Conservation (phyloP, 2,888 invertebrate genomes). For the Morpho helenor region DNA sequence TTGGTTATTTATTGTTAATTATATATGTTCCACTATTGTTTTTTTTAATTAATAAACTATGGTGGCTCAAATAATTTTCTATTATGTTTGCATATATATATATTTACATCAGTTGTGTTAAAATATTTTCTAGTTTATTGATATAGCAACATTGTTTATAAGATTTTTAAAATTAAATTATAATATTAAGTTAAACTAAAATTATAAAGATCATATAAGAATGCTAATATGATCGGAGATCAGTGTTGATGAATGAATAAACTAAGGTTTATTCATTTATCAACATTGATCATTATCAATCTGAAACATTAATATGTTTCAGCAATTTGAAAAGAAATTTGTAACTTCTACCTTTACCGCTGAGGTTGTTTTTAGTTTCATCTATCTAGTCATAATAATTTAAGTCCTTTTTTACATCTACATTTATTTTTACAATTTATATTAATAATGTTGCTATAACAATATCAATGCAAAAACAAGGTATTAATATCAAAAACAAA, state of each 20-base stretch:
- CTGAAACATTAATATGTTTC: too few relatives aligned
- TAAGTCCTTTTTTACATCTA: background rate
- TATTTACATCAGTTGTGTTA: slow-evolving; percentile 26
- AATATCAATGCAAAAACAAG: slow-evolving; percentile 20
- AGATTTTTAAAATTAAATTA: background rate
- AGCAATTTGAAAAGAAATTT: too few relatives aligned
- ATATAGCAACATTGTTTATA: slow-evolving; percentile 22
- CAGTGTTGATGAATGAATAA: too few relatives aligned
- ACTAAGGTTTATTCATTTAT: too few relatives aligned
- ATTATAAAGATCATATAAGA: background rate
- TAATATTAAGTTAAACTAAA: too few relatives aligned
- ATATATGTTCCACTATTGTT: slow-evolving; percentile 7
- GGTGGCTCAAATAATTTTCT: slow-evolving; percentile 16
- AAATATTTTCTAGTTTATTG: slow-evolving; percentile 10
- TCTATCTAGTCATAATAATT: too few relatives aligned
- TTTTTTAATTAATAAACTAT: slow-evolving; percentile 14
- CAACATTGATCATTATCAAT: too few relatives aligned
- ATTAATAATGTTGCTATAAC: slow-evolving; percentile 20
- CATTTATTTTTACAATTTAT: background rate
- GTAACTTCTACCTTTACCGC: too few relatives aligned
- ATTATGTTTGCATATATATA: slow-evolving; percentile 39
- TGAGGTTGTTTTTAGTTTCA: too few relatives aligned
- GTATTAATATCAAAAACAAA: background rate
- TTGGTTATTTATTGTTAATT: slow-evolving; percentile 20
- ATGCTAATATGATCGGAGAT: background rate